Evolutionary conservation across 2,888 invertebrate species (phyloP), one percentile per base, ranked within the genome.

Genomic region (Agrypnus murinus): DNA sequence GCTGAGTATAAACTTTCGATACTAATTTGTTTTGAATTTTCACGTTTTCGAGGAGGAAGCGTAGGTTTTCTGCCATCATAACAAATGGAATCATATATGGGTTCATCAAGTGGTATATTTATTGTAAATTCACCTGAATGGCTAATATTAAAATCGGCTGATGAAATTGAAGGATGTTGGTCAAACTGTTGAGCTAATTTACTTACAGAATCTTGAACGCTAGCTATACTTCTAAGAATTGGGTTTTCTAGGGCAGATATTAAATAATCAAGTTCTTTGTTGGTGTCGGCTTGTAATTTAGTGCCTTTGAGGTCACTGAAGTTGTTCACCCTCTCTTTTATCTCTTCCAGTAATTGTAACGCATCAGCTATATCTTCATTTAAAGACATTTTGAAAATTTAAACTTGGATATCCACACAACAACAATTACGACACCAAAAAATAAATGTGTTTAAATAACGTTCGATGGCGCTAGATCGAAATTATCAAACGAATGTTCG

Each of bases 61-160:
- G 88, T 83, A 93, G 90, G 68, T 84, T 83, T 68, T 84, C 87
- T 15, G 85, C 85, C n/a, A n/a, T n/a, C n/a, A 80, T 88, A 90
- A 59, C 88, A 88, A n/a, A n/a, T n/a, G n/a, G 86, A 84, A 76
- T 87, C 87, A 74, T 89, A 90, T 69, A 89, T 80, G 53, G 89
- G 88, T 57, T 88, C 88, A 40, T 87, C 86, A 19, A 89, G 88
- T 59, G 91, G 90, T 2, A 91, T 88, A 81, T 90, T 92, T 25
- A 93, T 84, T 38, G 92, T 89, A 68, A 93, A 84, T 78, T 93
- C 91, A 2, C 87, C 88, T 76, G 94, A 91, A 50, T 93, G 91
- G 77, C 93, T 94, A 65, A 98, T 95, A 83, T 97, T 96, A 86
- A 98, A 98, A 85, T 97, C 97, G 59, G 94, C 94, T 46, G 97